Conservation (phyloP, 2,113 vertebrate genomes). For the Nicator chloris region DNA sequence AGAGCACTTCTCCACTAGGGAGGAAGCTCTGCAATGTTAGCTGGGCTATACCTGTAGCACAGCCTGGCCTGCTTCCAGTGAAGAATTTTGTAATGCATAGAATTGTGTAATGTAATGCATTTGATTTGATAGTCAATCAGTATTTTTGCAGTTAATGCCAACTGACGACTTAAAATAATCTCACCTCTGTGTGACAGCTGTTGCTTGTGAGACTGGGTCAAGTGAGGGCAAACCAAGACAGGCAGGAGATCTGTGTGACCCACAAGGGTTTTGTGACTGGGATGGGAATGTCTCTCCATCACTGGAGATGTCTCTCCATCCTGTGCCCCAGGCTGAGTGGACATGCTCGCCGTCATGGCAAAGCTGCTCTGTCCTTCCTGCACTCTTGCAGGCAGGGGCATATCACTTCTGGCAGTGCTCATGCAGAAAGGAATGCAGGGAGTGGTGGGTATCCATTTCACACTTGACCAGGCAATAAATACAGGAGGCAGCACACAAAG, state of each 20-base stretch:
- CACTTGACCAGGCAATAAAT: background rate
- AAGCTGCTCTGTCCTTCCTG: background rate
- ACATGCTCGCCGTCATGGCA: background rate
- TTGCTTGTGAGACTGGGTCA: background rate
- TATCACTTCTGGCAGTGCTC: background rate
- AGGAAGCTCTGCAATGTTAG: background rate
- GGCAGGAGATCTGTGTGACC: background rate
- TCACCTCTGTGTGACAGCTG: background rate
- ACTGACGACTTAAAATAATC: background rate
- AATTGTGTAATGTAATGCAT: too few relatives aligned
- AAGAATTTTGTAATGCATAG: background rate
- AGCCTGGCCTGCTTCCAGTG: background rate
- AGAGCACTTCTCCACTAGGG: background rate
- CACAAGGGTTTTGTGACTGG: background rate
- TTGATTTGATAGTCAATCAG: background rate
- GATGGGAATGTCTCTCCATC: background rate
- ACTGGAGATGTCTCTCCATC: background rate
- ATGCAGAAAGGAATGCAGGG: slow-evolving; percentile 10
- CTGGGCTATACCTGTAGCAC: background rate
- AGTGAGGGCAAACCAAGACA: background rate
- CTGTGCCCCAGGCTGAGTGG: background rate
- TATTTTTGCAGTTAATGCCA: background rate
- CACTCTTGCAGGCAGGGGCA: background rate
- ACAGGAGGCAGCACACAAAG: background rate
- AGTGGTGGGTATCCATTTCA: background rate